Evolutionary conservation across 92 coral and sea anemone genomes (phyloP), one percentile per base, ranked within the genome.

Genomic region (Paragorgia papillata): DNA sequence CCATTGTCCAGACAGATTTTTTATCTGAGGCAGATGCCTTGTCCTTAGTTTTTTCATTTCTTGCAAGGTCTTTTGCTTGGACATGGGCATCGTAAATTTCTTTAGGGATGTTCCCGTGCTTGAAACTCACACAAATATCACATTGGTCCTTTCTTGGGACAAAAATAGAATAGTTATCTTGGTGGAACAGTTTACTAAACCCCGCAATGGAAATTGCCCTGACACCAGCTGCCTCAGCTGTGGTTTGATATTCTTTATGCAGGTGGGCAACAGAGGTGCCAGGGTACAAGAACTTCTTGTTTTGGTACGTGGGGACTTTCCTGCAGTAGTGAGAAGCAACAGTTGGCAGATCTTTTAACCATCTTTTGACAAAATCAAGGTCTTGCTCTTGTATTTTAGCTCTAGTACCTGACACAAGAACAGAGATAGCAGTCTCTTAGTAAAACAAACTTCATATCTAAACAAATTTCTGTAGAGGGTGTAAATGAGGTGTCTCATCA

Each of bases 91-190:
- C 3, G 66, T 31, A 37, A 12, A 29, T 31, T 18, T 57, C 80
- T 31, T 55, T 3, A 25, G 10, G 28, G 0, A 15, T 7, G 31
- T 74, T 74, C 3, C 80, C 80, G 17, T 56, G 54, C 40, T 54
- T 55, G 31, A 30, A 27, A 17, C 67, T n/a, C 3, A 74, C 69
- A 54, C 80, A 74, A 13, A 18, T n/a, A 35, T 74, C 80, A 50
- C 79, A 74, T 27, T 74, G 79, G 53, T 74, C 79, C 28, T 74
- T 74, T 18, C 67, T 1, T 19, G 79, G 79, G 10, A 9, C 49
- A 26, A 48, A 70, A 8, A 70, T 40, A 48, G 78, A 70, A 28
- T 3, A 70, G 7, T 70, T 70, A 7, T 27, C 63, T 15, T 48
- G 18, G 8, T 70, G 7, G 30, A 70, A 70, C 1, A 18, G 18